phyloP scores from a whole-genome alignment of 2,888 invertebrate genomes.

The Cenopis cana region DNA sequence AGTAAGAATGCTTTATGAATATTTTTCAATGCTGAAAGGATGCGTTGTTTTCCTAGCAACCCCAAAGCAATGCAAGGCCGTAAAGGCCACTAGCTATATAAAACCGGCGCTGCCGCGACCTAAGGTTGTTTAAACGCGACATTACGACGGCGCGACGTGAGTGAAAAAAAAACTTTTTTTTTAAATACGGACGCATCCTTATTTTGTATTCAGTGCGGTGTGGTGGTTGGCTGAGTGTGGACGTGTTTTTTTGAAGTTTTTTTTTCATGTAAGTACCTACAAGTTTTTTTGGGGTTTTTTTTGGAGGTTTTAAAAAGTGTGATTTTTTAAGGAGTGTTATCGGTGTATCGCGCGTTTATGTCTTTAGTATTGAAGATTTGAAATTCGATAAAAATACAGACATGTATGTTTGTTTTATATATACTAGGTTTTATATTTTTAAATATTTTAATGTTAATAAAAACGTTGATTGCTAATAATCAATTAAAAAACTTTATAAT shows the following conservation, averaged over 20 bases:
- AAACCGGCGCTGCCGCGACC: background rate
- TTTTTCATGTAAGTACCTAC: conserved; percentile 34
- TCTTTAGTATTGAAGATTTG: conserved; percentile 2
- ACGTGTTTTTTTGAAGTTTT: conserved; percentile 37
- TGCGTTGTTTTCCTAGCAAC: conserved; percentile 1
- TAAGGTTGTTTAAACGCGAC: conserved; percentile 5
- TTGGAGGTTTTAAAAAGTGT: background rate
- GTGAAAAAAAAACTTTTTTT: conserved; percentile 34
- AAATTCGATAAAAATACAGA: background rate
- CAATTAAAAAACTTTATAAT: too few species aligned
- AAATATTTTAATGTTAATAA: too few species aligned
- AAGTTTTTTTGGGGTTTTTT: background rate
- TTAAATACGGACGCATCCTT: conserved; percentile 36
- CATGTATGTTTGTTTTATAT: too few species aligned
- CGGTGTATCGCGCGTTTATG: conserved; percentile 16
- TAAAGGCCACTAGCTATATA: conserved; percentile 9
- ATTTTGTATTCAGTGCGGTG: conserved; percentile 34
- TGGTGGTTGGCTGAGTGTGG: conserved; percentile 33
- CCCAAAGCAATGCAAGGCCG: conserved; percentile 11
- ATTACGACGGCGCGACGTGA: conserved; percentile 19
- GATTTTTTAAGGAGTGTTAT: conserved; percentile 1
- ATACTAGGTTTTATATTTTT: too few species aligned
- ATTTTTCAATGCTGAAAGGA: too few species aligned
- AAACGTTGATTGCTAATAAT: too few species aligned
- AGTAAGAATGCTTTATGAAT: too few species aligned